Base-by-base conservation (phyloP, 2,888 invertebrate species). In the Polymixis flavicincta region DNA sequence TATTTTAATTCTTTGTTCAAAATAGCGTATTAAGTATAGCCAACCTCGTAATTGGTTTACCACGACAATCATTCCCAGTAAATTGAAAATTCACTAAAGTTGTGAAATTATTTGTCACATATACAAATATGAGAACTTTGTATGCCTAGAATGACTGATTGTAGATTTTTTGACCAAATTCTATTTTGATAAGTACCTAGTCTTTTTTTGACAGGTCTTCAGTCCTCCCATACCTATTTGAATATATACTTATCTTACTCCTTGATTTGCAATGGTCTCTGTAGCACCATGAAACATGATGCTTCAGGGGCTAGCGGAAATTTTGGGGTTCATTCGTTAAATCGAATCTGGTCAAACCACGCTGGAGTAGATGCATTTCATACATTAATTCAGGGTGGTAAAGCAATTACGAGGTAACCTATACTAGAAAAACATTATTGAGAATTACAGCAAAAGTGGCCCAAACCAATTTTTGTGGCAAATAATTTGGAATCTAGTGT, bases 401-500 rank as follows among this genome's bases (percentile, higher is more conserved):
- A 45, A 25, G 2, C 25, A 45, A 45, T 25, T n/a, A 63, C 42
- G 42, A 25, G 25, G 63, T 63, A 17, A 25, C 6, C n/a, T 6
- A 61, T 61, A 42, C 42, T 9, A 2, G n/a, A 32, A 11, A 6
- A 22, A 60, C 37, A 48, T 14, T 45, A n/a, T 28, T 22, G 3
- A 14, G 32, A 52, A 52, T n/a, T 6, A 45, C 45, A 22, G 17
- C 13, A 68, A 54, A 61, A 37, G 14, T 69, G 69, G 19, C 25
- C 52, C 76, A 68, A 60, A 25, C 2, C 25, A 54, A 37, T 42
- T 28, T 42, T 69, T 17, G 6, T 45, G 6, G 25, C 9, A 32
- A 61, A 69, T 8, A 28, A 61, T 76, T 77, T 50, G 25, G 22
- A 63, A 70, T 70, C 28, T 32, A 13, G 3, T 32, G 1, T 54